A percentile compares a stretch with the other conserved stretches of the same genome.
Evolutionary conservation across 2,113 vertebrate genomes (phyloP).

Genomic region (Plestiodon gilberti): DNA sequence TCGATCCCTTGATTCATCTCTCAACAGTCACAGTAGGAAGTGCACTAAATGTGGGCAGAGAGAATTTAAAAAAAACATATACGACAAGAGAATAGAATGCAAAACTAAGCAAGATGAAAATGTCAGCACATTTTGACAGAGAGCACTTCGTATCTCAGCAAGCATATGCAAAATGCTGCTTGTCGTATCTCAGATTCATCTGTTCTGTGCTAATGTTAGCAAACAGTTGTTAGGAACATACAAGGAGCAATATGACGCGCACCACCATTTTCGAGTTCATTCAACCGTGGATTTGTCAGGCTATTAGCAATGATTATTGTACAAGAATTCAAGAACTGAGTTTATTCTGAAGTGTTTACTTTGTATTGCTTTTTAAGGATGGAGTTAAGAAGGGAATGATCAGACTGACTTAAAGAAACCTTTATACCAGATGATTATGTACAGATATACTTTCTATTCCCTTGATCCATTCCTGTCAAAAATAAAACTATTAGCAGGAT

Average conservation of each 20-base stretch:
- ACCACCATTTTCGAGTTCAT: neutral
- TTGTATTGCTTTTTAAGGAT: neutral
- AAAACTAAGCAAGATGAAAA: neutral
- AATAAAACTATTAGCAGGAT: neutral
- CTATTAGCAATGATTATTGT: neutral
- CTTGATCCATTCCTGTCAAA: neutral
- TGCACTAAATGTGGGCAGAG: neutral
- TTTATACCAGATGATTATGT: neutral
- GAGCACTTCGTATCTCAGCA: neutral
- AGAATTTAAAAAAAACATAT: neutral
- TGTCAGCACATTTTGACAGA: neutral
- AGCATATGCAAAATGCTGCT: neutral
- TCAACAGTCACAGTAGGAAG: neutral
- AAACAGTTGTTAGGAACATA: neutral
- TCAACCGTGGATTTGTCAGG: neutral
- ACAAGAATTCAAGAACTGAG: neutral
- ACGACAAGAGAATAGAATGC: neutral
- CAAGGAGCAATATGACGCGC: neutral
- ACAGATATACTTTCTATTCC: neutral
- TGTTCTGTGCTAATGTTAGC: neutral
- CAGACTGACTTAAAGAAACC: neutral
- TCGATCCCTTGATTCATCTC: neutral
- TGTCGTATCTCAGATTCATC: neutral
- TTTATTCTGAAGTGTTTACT: neutral
- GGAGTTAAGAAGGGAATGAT: neutral